These are phyloP conservation scores for Australoheros scitulus DNA, from an alignment of 2,113 vertebrate species.

Conservation along the genomic window DNA sequence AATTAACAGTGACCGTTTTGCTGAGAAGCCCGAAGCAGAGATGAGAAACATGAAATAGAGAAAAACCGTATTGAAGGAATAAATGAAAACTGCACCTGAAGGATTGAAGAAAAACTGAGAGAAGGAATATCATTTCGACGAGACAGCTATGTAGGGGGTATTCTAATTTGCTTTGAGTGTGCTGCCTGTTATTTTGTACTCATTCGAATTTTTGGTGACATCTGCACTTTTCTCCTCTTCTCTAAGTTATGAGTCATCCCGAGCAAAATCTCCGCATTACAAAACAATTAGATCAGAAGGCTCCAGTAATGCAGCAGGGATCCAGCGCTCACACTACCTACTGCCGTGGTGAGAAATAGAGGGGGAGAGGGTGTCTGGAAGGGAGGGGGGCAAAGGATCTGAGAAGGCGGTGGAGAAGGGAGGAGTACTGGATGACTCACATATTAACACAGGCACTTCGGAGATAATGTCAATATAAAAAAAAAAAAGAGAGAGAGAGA, in stretches of 20 bases:
- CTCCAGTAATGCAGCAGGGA: conserved; percentile 67
- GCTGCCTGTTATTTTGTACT: conserved; percentile 43
- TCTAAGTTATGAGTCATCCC: conserved; percentile 72
- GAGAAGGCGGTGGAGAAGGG: conserved; percentile 31
- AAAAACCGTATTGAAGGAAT: not conserved
- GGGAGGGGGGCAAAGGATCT: conserved; percentile 53
- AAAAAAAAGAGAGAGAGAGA: not conserved
- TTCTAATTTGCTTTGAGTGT: conserved; percentile 39
- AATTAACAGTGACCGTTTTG: conserved; percentile 14
- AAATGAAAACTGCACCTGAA: not conserved
- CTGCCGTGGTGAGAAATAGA: conserved; percentile 51
- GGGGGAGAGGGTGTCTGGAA: conserved; percentile 32
- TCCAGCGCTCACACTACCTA: conserved; percentile 54
- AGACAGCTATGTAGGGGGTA: conserved; percentile 8
- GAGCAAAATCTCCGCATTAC: conserved; percentile 70
- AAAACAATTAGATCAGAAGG: conserved; percentile 76
- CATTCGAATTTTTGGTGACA: conserved; percentile 53
- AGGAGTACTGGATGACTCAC: conserved; percentile 63
- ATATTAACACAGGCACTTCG: conserved; percentile 40
- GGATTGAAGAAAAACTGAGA: not conserved
- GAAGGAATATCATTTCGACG: not conserved
- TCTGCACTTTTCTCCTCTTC: conserved; percentile 35
- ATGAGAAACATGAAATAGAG: not conserved
- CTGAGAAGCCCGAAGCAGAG: not conserved
- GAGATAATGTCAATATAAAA: not conserved